Conservation (phyloP, 2,797 vertebrate species). For the Sylvia borin region DNA sequence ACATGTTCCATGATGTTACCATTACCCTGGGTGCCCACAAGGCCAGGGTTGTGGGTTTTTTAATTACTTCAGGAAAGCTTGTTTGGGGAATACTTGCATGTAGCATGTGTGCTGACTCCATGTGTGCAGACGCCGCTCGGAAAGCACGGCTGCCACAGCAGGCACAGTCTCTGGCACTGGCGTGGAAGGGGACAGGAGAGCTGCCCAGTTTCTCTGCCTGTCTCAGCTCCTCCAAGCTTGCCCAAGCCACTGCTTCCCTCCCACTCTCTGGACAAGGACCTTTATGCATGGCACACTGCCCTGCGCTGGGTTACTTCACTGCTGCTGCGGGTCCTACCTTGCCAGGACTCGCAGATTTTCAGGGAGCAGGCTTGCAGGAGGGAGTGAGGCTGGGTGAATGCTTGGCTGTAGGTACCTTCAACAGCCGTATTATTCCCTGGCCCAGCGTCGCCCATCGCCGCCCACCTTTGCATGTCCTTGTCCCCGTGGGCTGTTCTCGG, state of each 20-base stretch:
- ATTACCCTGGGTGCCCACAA: not conserved
- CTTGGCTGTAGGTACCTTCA: not conserved
- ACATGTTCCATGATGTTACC: not conserved
- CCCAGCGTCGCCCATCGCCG: not conserved
- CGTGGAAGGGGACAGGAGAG: not conserved
- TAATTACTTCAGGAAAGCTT: not conserved
- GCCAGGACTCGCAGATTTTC: not conserved
- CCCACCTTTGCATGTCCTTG: not conserved
- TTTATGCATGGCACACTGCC: not conserved
- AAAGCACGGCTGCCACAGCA: not conserved
- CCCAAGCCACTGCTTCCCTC: not conserved
- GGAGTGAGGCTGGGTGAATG: not conserved
- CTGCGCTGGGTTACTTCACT: not conserved
- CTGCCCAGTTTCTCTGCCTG: not conserved
- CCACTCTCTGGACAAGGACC: not conserved
- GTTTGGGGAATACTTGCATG: not conserved
- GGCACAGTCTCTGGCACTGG: not conserved
- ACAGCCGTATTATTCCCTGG: not conserved
- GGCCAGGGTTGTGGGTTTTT: not conserved
- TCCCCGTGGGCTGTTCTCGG: not conserved
- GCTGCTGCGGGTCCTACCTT: not conserved
- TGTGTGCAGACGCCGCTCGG: not conserved
- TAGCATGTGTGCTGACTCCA: not conserved
- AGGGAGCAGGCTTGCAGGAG: not conserved
- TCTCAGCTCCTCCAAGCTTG: not conserved